These are phyloP conservation scores for Phoxinus dragarum DNA, from an alignment of 2,797 vertebrate genomes.

Conservation along the genomic window DNA sequence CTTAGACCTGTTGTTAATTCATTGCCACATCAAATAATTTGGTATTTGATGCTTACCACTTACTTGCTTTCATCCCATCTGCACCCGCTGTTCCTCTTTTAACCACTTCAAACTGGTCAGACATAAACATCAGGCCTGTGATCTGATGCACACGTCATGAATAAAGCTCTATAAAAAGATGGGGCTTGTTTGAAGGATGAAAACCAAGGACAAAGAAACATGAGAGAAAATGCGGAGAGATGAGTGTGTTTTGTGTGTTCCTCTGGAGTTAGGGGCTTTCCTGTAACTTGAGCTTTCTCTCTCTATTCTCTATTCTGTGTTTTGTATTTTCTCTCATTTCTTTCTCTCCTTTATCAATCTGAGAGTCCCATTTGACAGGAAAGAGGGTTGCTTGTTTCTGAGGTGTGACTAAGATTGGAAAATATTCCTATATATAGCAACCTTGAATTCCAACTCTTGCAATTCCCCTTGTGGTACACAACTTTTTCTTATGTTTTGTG, in stretches of 20 bases:
- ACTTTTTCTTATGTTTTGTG: constrained; percentile 22
- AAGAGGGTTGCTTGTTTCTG: constrained; percentile 77
- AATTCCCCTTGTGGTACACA: constrained; percentile 16
- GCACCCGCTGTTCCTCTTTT: constrained; percentile 54
- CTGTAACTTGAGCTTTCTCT: constrained; percentile 58
- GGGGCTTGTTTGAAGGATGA: constrained; percentile 27
- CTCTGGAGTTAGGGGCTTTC: constrained; percentile 55
- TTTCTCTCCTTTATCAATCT: constrained; percentile 4
- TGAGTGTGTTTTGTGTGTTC: neutral
- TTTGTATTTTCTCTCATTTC: constrained; percentile 56
- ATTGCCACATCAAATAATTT: constrained; percentile 46
- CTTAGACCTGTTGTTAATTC: constrained; percentile 51
- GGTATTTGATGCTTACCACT: constrained; percentile 46
- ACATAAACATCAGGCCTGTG: constrained; percentile 55
- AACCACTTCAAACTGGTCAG: constrained; percentile 71
- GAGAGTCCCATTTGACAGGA: constrained; percentile 76
- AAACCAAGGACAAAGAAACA: constrained; percentile 34
- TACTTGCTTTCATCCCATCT: constrained; percentile 43
- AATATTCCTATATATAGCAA: constrained; percentile 75
- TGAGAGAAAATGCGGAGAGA: neutral
- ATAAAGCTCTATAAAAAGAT: constrained; percentile 48
- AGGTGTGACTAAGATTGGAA: constrained; percentile 71
- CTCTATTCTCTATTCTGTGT: constrained; percentile 52
- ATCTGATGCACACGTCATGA: constrained; percentile 56
- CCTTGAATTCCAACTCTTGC: constrained; percentile 67